These are phyloP conservation scores for Diarsia brunnea DNA, from an alignment of 2,888 invertebrate genomes.

Conservation along the genomic window DNA sequence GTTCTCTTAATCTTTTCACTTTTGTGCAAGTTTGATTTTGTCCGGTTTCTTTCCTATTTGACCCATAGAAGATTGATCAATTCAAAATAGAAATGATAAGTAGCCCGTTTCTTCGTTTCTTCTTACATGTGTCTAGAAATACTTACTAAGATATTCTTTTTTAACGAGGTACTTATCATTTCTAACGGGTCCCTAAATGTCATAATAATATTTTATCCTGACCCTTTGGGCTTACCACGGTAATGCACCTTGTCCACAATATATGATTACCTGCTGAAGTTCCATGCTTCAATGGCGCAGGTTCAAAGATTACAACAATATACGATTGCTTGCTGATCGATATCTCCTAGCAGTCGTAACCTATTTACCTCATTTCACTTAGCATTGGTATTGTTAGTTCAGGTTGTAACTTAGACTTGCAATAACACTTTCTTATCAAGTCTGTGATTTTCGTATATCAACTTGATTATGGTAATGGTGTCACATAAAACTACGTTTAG, in stretches of 20 bases:
- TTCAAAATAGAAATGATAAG: not conserved
- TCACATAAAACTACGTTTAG: slow-evolving; percentile 6
- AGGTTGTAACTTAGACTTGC: slow-evolving; percentile 34
- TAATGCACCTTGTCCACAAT: slow-evolving; percentile 18
- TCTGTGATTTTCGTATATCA: slow-evolving; percentile 25
- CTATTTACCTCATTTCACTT: slow-evolving; percentile 54
- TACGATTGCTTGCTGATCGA: slow-evolving; percentile 48
- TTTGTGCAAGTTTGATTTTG: slow-evolving; percentile 3
- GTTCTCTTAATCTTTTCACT: not conserved
- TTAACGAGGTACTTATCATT: not conserved
- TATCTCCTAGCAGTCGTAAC: slow-evolving; percentile 53
- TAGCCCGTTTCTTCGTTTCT: not conserved
- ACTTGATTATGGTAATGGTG: slow-evolving; percentile 23
- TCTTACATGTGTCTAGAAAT: not conserved
- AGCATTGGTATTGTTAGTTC: slow-evolving; percentile 42
- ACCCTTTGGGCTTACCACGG: slow-evolving; percentile 23
- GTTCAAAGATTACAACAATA: slow-evolving; percentile 57
- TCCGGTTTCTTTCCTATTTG: not conserved
- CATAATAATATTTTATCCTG: slow-evolving; percentile 9
- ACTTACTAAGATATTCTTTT: not conserved
- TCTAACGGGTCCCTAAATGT: not conserved
- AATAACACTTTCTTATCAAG: slow-evolving; percentile 27
- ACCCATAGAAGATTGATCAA: not conserved
- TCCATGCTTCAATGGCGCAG: slow-evolving; percentile 26
- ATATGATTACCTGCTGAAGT: slow-evolving; percentile 41